A percentile compares a stretch with the other conserved stretches of the same genome.
These are phyloP conservation scores for Vidua chalybeata DNA, from an alignment of 2,113 vertebrate species.

Conservation along the genomic window DNA sequence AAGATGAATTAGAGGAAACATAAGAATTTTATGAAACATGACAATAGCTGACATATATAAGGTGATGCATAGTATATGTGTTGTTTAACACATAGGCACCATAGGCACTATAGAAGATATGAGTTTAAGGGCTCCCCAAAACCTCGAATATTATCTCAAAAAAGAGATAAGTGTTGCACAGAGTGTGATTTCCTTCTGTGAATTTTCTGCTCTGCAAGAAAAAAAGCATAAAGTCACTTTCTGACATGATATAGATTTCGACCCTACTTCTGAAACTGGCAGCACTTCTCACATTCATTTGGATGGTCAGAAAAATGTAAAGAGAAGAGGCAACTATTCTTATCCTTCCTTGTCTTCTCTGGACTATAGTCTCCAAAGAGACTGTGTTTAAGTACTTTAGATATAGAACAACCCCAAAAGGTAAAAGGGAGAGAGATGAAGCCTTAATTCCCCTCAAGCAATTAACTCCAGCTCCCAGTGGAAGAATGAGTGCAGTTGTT, in stretches of 20 bases:
- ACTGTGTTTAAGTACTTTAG: background rate
- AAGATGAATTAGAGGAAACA: background rate
- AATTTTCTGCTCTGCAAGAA: background rate
- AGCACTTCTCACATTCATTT: background rate
- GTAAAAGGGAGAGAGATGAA: background rate
- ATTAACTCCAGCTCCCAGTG: background rate
- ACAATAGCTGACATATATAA: background rate
- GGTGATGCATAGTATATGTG: background rate
- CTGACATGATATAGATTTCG: accelerated
- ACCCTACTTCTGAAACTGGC: background rate
- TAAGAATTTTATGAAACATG: background rate
- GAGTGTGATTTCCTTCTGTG: background rate
- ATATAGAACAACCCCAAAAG: background rate
- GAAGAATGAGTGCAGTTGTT: background rate
- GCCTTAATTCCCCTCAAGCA: background rate
- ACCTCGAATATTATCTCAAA: background rate
- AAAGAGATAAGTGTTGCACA: background rate
- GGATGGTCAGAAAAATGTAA: background rate
- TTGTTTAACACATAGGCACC: background rate
- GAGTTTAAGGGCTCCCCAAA: background rate
- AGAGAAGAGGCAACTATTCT: background rate
- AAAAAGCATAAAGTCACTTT: background rate
- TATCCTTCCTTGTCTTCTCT: background rate
- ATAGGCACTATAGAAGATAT: background rate
- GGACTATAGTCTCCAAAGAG: background rate